phyloP scores from a whole-genome alignment of 2,888 invertebrate species.

The Brachypalpus laphriformis region DNA sequence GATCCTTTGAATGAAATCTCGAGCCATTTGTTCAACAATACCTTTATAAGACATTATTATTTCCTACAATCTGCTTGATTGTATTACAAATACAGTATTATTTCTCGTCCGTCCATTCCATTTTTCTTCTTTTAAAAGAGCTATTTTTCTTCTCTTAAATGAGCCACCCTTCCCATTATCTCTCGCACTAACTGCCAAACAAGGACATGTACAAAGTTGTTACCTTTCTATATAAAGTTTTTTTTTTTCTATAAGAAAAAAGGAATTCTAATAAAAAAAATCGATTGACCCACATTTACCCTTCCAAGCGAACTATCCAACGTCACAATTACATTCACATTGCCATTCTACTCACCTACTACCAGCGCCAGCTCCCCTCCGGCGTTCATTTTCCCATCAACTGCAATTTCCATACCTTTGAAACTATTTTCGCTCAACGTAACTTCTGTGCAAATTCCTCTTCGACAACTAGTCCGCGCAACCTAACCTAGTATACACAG shows the following conservation, averaged over 20 bases:
- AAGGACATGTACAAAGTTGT: slow-evolving; percentile 46
- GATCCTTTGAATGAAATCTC: no score
- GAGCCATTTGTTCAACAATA: no score
- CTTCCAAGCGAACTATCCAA: slow-evolving; percentile 28
- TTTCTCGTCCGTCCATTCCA: no score
- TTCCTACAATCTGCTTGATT: not conserved
- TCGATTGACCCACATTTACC: slow-evolving; percentile 62
- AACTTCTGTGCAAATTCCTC: slow-evolving; percentile 18
- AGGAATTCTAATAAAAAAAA: slow-evolving; percentile 36
- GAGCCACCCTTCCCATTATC: slow-evolving; percentile 30
- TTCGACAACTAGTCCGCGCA: slow-evolving; percentile 4
- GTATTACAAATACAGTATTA: no score
- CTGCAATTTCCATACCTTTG: slow-evolving; percentile 55
- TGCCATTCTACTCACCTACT: not conserved
- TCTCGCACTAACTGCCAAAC: slow-evolving; percentile 39
- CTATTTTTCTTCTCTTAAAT: slow-evolving; percentile 19
- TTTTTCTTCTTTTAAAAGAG: no score
- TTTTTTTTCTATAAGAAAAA: not conserved
- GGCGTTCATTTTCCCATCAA: slow-evolving; percentile 30
- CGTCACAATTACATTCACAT: slow-evolving; percentile 46
- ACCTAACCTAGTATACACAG: not conserved
- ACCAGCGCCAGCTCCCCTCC: not conserved
- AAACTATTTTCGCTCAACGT: slow-evolving; percentile 38
- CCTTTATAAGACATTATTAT: no score
- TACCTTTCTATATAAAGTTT: slow-evolving; percentile 1